Evolutionary conservation across 2,888 invertebrate genomes (phyloP), one percentile per base, ranked within the genome.

Genomic region (Dryococelus australis): DNA sequence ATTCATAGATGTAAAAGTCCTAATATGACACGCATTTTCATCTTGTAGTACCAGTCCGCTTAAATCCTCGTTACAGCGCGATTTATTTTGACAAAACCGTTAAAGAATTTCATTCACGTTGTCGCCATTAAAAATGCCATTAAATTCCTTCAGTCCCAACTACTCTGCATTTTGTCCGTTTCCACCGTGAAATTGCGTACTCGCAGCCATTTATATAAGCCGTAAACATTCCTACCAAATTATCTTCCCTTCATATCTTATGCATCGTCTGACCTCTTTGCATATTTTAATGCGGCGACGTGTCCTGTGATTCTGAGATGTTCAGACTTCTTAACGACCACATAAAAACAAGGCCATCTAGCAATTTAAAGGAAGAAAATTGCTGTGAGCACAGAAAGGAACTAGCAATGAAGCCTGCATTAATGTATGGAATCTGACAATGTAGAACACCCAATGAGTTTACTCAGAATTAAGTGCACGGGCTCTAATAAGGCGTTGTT

Each of bases 261-360:
- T 83, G 28, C 83, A 35, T 28, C 28, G 43, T 35, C 28, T 43
- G 28, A 83, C 83, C 83, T 83, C 83, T 83, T 28, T 83, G 43
- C 83, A 83, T 83, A 83, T 35, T 35, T 83, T 83, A 83, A 83
- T 35, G 43, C 83, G 5, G 65, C 28, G 28, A 83, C 83, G 83
- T 83, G 83, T 35, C 83, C 43, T 83, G 83, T 83, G 43, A 35
- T 28, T 83, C 83, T 83, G 13, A 83, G 35, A 83, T 83, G 43
- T 35, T 83, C 28, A 24, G 83, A 27, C 28, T 35, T 28, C 83
- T 35, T 65, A 65, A 65, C 65, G 65, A 65, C 65, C 65, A n/a
- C 65, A 65, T n/a, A n/a, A 65, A 65, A 65, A 65, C 65, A 65
- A 65, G 65, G 8, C 65, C 65, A 65, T 65, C 24, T n/a, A 65